Conservation (phyloP, 2,888 invertebrate species). For the Cloeon dipterum region DNA sequence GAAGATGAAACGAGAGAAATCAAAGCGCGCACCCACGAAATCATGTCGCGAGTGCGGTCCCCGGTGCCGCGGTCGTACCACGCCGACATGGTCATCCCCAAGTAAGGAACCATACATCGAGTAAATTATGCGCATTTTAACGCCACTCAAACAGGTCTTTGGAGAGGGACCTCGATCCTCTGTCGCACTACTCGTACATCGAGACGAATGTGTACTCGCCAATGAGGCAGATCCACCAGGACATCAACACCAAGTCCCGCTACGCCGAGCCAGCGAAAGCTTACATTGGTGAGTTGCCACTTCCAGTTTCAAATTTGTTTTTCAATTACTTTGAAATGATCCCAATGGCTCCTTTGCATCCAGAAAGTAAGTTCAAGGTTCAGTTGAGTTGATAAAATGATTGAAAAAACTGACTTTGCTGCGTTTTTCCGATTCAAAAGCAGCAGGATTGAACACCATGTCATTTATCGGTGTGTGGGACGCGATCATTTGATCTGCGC, state of each 20-base stretch:
- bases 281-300: conserved; percentile 43
- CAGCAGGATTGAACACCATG: too few relatives aligned
- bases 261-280: conserved; percentile 43
- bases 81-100: conserved; percentile 21
- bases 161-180: conserved; percentile 29
- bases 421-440: too few relatives aligned
- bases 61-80: conserved; percentile 32
- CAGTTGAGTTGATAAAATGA: too few relatives aligned
- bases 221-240: conserved; percentile 32
- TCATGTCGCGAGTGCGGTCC: conserved; percentile 49
- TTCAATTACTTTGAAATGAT: too few relatives aligned
- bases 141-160: neutral
- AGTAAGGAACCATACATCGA: conserved; percentile 21
- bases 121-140: neutral
- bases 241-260: conserved; percentile 35
- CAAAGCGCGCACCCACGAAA: conserved; percentile 49
- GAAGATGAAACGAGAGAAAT: conserved; percentile 64
- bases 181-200: conserved; percentile 41
- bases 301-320: neutral
- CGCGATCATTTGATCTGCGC: too few relatives aligned
- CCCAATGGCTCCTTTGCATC: too few relatives aligned
- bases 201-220: conserved; percentile 36
- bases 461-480: too few relatives aligned
- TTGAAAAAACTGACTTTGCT: too few relatives aligned
- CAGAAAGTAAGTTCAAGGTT: too few relatives aligned